Evolutionary conservation across 92 coral and sea anemone genomes (phyloP).

Genomic region (Pocillopora meandrina): DNA sequence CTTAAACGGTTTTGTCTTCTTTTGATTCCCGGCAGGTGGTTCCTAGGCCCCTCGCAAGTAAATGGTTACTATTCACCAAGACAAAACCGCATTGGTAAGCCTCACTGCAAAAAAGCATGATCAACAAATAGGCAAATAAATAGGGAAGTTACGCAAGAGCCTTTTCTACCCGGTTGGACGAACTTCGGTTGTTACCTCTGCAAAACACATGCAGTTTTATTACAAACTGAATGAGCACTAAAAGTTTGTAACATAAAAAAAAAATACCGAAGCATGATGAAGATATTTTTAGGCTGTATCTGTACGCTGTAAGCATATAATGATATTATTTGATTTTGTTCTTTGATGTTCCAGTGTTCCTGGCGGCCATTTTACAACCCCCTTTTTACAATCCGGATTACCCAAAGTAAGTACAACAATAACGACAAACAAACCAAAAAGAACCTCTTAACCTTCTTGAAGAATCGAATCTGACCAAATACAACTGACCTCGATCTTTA

Average conservation of each 20-base stretch:
- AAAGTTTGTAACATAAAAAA: too few species aligned
- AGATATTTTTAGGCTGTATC: not conserved
- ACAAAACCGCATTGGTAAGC: slow-evolving; percentile 63
- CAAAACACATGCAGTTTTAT: too few species aligned
- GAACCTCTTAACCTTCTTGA: too few species aligned
- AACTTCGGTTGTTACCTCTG: too few species aligned
- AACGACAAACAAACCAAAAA: too few species aligned
- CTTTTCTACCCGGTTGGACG: too few species aligned
- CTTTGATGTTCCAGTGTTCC: slow-evolving; percentile 32
- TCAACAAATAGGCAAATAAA: too few species aligned
- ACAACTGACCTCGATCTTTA: too few species aligned
- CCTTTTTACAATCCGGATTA: slow-evolving; percentile 50
- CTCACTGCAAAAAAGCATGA: not conserved
- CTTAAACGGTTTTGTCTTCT: not conserved
- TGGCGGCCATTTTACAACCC: slow-evolving; percentile 51
- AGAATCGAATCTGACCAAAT: too few species aligned
- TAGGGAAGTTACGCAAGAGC: too few species aligned
- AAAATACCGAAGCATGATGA: too few species aligned
- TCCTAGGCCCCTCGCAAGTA: slow-evolving; percentile 37
- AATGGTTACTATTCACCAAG: slow-evolving; percentile 51
- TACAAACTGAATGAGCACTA: too few species aligned
- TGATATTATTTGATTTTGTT: not conserved
- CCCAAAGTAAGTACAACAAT: slow-evolving; percentile 33
- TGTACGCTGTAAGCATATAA: not conserved
- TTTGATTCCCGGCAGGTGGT: slow-evolving; percentile 27